Evolutionary conservation across 2,797 vertebrate genomes (phyloP), one percentile per base, ranked within the genome.

Genomic region (Halcyon chelicuti): DNA sequence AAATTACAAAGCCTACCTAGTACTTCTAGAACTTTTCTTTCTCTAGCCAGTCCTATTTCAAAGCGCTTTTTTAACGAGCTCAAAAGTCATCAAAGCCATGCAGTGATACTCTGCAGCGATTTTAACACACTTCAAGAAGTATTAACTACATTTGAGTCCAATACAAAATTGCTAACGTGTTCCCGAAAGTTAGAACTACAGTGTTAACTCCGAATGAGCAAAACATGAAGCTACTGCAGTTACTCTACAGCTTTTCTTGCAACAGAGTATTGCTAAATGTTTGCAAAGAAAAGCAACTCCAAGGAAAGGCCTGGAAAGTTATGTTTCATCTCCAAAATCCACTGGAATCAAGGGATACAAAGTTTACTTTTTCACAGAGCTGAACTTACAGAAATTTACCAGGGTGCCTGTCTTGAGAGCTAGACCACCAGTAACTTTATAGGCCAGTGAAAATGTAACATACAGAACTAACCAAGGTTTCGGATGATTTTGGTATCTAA

Each of bases 311-410:
- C 62, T 73, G 54, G 9, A 57, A 92, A 86, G 67, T 72, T 82
- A 62, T 2, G 3, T 19, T 85, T 85, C 42, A 82, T 46, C 49
- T 79, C 90, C 10, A 39, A 95, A 88, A 67, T 82, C 44, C 44
- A 62, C 22, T 12, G 26, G 37, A 90, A 86, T 75, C 55, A 37
- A 77, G 73, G 16, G 67, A 76, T 82, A 92, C 81, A 54, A 84
- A 92, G 63, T 54, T 3, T 47, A 40, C 63, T 54, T 86, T 58
- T 92, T 92, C 67, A 93, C 25, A 44, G 10, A 33, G 42, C 39
- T 76, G 49, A 86, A 88, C 29, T 79, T 78, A 39, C 46, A 83
- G 58, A 89, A 94, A 95, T 87, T 66, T 47, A 91, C 28, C 39
- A 83, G 51, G 57, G 26, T 3, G 3, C 23, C 7, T 2, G 6